A percentile compares a stretch with the other conserved stretches of the same genome.
Evolutionary conservation across 2,113 vertebrate genomes (phyloP).

Genomic region (Centrocercus urophasianus): DNA sequence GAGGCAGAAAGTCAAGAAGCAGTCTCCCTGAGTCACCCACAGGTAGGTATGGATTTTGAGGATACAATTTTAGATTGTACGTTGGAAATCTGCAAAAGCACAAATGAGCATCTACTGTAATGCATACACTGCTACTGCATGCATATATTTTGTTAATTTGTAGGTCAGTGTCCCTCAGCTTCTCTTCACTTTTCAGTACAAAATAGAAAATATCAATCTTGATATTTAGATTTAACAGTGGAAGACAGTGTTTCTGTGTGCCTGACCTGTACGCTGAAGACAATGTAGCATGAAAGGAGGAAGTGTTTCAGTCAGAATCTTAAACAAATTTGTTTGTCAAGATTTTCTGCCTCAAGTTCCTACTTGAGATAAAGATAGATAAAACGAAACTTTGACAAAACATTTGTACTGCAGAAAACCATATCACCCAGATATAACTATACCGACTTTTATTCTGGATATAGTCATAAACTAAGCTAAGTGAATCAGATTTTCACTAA

Average conservation of each 20-base stretch:
- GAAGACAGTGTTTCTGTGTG: not conserved
- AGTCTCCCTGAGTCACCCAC: slow-evolving; percentile 87
- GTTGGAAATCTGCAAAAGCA: not conserved
- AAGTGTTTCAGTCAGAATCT: not conserved
- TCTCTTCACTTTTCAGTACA: not conserved
- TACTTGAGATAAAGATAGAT: not conserved
- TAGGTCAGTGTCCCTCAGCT: not conserved
- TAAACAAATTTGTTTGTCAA: not conserved
- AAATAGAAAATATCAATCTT: not conserved
- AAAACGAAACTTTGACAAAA: not conserved
- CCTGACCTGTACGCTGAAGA: not conserved
- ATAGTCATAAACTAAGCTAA: not conserved
- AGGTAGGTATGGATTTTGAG: slow-evolving; percentile 72
- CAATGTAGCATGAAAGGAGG: not conserved
- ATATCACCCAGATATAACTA: not conserved
- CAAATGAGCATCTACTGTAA: not conserved
- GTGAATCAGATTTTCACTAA: not conserved
- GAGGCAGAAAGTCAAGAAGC: slow-evolving; percentile 90
- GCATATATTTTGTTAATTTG: not conserved
- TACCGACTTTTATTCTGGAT: not conserved
- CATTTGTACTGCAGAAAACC: not conserved
- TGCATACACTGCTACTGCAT: not conserved
- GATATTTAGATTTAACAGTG: not conserved
- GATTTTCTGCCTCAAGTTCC: not conserved
- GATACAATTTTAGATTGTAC: not conserved